phyloP scores from a whole-genome alignment of 37 sponge, comb jelly and placozoan genomes.

The Haliclona indistincta region DNA sequence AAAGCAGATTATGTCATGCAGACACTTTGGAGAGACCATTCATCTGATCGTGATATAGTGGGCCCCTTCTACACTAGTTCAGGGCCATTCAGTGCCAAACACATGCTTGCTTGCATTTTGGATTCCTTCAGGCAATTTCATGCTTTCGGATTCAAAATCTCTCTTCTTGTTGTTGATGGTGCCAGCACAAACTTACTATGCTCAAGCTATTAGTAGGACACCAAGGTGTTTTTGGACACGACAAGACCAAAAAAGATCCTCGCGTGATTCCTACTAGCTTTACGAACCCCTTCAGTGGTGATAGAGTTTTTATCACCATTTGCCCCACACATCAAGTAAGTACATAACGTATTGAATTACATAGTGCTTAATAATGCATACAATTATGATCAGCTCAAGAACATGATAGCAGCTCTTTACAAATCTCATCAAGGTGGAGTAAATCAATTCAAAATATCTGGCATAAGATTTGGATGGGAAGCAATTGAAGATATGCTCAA shows the following conservation, averaged over 20 bases:
- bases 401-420: conserved; percentile 30
- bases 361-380: not conserved
- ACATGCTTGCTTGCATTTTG: not conserved
- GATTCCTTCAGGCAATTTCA: conserved; percentile 7
- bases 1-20: conserved; percentile 28
- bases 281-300: not conserved
- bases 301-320: not conserved
- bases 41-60: conserved; percentile 17
- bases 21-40: conserved; percentile 18
- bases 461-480: conserved; percentile 16
- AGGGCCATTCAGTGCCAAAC: conserved; percentile 1
- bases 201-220: not conserved
- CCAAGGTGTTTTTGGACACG: not conserved
- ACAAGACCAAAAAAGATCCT: not conserved
- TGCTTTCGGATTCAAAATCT: not conserved
- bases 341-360: not conserved
- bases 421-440: not conserved
- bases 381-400: conserved; percentile 1
- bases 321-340: not conserved
- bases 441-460: too few species aligned
- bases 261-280: not conserved
- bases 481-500: not conserved
- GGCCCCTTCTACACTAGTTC: conserved; percentile 27
- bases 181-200: conserved; percentile 4
- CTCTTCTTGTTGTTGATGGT: conserved; percentile 7